These are phyloP conservation scores for Talpa occidentalis DNA, from an alignment of 2,113 vertebrate species.

Conservation along the genomic window DNA sequence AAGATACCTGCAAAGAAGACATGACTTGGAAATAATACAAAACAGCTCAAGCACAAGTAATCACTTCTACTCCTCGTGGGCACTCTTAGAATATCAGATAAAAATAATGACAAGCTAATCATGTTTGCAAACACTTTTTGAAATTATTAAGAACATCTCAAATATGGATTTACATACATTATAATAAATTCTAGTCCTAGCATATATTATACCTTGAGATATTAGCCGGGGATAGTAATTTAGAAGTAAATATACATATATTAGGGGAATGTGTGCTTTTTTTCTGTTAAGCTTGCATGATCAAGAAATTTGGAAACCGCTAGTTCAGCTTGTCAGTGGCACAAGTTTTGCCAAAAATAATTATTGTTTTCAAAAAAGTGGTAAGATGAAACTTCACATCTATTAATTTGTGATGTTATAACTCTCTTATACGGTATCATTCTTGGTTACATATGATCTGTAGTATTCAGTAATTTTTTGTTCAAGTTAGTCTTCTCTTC, in stretches of 20 bases:
- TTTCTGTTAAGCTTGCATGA: neutral
- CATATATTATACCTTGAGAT: neutral
- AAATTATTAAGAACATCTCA: conserved; percentile 37
- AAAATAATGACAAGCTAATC: neutral
- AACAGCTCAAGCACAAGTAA: neutral
- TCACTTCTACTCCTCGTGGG: neutral
- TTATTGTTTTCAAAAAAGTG: conserved; percentile 17
- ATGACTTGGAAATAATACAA: neutral
- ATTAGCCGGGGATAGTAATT: neutral
- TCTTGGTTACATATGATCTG: neutral
- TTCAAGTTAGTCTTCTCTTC: conserved; percentile 39
- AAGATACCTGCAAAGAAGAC: conserved; percentile 20
- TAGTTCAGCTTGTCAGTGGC: conserved; percentile 4
- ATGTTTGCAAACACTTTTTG: neutral
- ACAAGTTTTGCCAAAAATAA: conserved; percentile 23
- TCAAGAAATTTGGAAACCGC: neutral
- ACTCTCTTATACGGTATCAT: neutral
- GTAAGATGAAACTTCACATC: neutral
- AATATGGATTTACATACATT: neutral
- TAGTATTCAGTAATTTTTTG: neutral
- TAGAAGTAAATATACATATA: neutral
- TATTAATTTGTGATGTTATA: conserved; percentile 26
- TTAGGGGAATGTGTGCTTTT: neutral
- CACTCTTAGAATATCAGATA: neutral
- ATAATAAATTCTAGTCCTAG: conserved; percentile 32